A percentile compares a stretch with the other conserved stretches of the same genome.
These are phyloP conservation scores for Drosophila mayaguana DNA, from an alignment of 2,888 invertebrate genomes.

Conservation along the genomic window DNA sequence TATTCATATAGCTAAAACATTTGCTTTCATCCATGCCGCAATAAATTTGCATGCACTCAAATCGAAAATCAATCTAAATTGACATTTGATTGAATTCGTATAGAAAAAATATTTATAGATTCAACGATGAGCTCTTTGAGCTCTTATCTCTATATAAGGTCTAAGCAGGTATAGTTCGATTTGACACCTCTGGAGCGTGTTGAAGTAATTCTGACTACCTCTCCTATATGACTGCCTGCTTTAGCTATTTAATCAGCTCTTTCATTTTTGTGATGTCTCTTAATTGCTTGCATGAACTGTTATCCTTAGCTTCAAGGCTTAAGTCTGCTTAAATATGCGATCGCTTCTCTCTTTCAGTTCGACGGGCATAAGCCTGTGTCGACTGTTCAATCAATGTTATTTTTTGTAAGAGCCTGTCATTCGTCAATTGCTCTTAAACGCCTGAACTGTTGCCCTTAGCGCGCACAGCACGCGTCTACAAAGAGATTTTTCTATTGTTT, in stretches of 20 bases:
- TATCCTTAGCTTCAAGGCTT: background rate
- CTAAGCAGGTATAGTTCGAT: constrained; percentile 5
- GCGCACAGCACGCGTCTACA: constrained; percentile 42
- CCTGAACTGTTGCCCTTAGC: constrained; percentile 14
- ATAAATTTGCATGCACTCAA: constrained; percentile 66
- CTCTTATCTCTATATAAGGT: constrained; percentile 5
- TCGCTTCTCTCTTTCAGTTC: background rate
- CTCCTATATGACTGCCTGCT: background rate
- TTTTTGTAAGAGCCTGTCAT: constrained; percentile 5
- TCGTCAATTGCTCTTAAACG: constrained; percentile 7
- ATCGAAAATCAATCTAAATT: constrained; percentile 54
- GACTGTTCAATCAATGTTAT: background rate
- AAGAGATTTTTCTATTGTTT: constrained; percentile 20
- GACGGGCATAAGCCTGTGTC: background rate
- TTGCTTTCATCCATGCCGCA: constrained; percentile 66
- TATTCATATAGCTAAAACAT: constrained; percentile 3
- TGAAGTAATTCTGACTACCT: no score
- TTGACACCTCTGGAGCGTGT: constrained; percentile 7
- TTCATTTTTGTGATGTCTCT: constrained; percentile 29
- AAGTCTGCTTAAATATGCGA: background rate
- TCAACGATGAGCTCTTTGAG: constrained; percentile 47
- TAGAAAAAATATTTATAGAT: constrained; percentile 39
- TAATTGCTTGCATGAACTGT: constrained; percentile 20
- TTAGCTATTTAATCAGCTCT: constrained; percentile 26
- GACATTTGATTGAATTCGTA: constrained; percentile 71